Evolutionary conservation across 1,140 invertebrate species (phyloP).

Genomic region (Venustaconcha ellipsiformis): DNA sequence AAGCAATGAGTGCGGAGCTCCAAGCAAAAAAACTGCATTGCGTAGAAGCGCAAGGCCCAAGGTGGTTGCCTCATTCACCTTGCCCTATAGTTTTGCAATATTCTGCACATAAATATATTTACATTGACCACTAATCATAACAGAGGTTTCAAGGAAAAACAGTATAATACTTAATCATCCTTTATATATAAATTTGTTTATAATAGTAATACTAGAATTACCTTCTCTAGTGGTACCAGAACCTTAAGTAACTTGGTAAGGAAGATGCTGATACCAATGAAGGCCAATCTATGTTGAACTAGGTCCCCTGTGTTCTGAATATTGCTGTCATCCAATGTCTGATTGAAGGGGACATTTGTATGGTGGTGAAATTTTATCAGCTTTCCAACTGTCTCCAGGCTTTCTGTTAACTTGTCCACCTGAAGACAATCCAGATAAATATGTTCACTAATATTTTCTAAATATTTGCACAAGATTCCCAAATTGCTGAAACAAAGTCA

Average conservation of each 20-base stretch:
- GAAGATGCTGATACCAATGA: conserved; percentile 49
- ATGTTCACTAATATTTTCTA: background rate
- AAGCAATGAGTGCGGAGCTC: no score
- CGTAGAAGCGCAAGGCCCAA: no score
- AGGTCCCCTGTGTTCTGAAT: conserved; percentile 36
- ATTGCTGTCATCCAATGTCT: conserved; percentile 15
- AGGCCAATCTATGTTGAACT: conserved; percentile 53
- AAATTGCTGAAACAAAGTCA: background rate
- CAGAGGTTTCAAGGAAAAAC: no score
- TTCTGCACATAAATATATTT: no score
- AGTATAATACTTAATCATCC: no score
- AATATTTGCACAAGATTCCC: background rate
- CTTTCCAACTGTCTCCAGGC: conserved; percentile 51
- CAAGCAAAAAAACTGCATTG: no score
- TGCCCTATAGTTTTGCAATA: no score
- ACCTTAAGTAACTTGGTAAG: conserved; percentile 47
- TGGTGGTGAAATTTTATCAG: conserved; percentile 61
- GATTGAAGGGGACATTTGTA: conserved; percentile 26
- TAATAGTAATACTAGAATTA: conserved; percentile 22
- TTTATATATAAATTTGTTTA: no score
- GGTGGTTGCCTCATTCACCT: no score
- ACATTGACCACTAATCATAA: no score
- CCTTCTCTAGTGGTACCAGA: conserved; percentile 57
- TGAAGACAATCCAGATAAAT: conserved; percentile 30
- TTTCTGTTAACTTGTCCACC: conserved; percentile 57